Evolutionary conservation across 2,888 invertebrate species (phyloP).

Genomic region (Hanleya hanleyi): DNA sequence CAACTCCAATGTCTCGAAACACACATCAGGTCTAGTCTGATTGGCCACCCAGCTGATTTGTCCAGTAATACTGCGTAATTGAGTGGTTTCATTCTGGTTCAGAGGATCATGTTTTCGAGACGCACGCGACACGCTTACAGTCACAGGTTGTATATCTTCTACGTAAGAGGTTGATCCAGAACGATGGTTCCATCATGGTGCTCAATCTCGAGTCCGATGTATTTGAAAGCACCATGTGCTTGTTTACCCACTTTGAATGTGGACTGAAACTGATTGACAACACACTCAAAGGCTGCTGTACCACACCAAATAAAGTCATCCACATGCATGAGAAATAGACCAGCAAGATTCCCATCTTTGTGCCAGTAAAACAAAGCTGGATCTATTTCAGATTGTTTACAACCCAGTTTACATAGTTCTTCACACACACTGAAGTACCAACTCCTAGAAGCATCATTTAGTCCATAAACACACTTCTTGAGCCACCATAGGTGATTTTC

Average conservation of each 20-base stretch:
- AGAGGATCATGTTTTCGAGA: too few relatives aligned
- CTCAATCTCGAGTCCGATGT: constrained; percentile 30
- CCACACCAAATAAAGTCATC: constrained; percentile 24
- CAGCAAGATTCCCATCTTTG: neutral
- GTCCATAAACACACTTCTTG: constrained; percentile 18
- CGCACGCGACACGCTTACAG: too few relatives aligned
- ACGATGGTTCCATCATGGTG: constrained; percentile 18
- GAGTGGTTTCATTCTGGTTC: too few relatives aligned
- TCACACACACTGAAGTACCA: constrained; percentile 14
- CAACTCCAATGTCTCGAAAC: too few relatives aligned
- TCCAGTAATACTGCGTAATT: too few relatives aligned
- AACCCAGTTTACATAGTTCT: neutral
- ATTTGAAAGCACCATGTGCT: constrained; percentile 29
- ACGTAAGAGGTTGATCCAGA: too few relatives aligned
- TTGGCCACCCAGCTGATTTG: too few relatives aligned
- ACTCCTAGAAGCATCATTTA: constrained; percentile 17
- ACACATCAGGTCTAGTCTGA: too few relatives aligned
- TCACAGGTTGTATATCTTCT: too few relatives aligned
- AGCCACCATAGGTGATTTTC: constrained; percentile 9
- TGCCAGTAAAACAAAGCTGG: constrained; percentile 16
- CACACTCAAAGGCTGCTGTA: constrained; percentile 9
- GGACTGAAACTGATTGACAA: neutral
- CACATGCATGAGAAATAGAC: constrained; percentile 11
- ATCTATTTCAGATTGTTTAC: constrained; percentile 12
- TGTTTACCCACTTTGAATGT: constrained; percentile 3